Conservation (phyloP, 2,797 vertebrate species). For the Brachyalestes nurse region DNA sequence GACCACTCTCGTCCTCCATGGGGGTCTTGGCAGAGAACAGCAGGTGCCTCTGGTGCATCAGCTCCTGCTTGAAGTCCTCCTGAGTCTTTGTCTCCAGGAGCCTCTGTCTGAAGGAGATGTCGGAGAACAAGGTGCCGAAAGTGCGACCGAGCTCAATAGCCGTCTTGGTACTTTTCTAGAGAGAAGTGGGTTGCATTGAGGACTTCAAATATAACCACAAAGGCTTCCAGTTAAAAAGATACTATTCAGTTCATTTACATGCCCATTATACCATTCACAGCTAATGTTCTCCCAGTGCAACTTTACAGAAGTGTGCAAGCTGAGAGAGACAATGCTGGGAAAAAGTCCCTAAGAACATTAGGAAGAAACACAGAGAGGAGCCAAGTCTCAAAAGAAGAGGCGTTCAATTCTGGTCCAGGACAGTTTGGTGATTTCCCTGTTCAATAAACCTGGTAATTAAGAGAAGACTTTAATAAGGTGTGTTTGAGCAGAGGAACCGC, state of each 20-base stretch:
- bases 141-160: conserved; percentile 89
- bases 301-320: no score
- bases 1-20: conserved; percentile 73
- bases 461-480: no score
- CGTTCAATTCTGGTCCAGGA: no score
- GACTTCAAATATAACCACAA: neutral
- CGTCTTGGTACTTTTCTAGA: conserved; percentile 95
- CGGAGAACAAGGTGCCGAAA: conserved; percentile 92
- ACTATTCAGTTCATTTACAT: neutral
- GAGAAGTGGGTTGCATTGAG: neutral
- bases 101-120: conserved; percentile 91
- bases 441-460: no score
- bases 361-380: neutral
- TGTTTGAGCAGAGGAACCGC: no score
- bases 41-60: conserved; percentile 85
- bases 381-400: neutral
- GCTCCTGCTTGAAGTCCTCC: conserved; percentile 92
- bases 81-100: conserved; percentile 87
- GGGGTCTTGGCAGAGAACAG: conserved; percentile 73
- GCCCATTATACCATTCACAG: no score
- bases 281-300: no score
- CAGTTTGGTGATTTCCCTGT: no score
- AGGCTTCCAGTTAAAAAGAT: neutral
- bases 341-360: neutral
- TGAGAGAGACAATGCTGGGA: no score